Base-by-base conservation (phyloP, 2,113 vertebrate species). In the Anarhynchus alexandrinus region DNA sequence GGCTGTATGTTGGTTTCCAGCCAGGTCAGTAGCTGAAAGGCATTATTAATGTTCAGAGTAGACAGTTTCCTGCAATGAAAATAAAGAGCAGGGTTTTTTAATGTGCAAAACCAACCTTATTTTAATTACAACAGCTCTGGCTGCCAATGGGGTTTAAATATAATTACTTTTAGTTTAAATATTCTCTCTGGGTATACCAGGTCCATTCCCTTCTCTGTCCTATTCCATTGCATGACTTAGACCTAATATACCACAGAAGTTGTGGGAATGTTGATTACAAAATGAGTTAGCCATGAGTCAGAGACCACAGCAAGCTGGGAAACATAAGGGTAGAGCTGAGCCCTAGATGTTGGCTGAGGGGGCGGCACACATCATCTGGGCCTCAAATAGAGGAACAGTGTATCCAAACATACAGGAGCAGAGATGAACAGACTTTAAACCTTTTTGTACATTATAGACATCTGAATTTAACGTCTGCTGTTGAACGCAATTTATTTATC, bases 131-230 rank as follows among this genome's bases (percentile, higher is more conserved):
- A 22, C 32, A 64, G 21, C 55, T 78, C 64, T 82, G 34, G 16
- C 71, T 88, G 86, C 70, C 61, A 45, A 12, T 30, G 77, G 64
- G 49, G 70, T 82, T 91, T 82, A 94, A 91, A 80, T 82, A 40
- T 42, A 88, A 81, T 94, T 90, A 54, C 71, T 85, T 87, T 85
- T 74, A 77, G 55, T 86, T 86, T 64, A 84, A 96, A 42, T 92
- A 59, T 17, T 93, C 87, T 86, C 86, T 74, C 61, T 64, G 72
- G 45, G 55, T 45, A 38, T 59, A 70, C n/a, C 45, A 51, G 42
- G 47, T 78, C 70, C 43, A n/a, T 87, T 91, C 52, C 59, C n/a
- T 83, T 66, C 38, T 82, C 83, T 95, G 57, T 89, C 52, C 64
- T 49, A 11, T 30, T 78, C 83, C 32, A 52, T 30, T 91, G 61